These are phyloP conservation scores for Gymnosoma rotundatum DNA, from an alignment of 2,888 invertebrate species.

Conservation along the genomic window DNA sequence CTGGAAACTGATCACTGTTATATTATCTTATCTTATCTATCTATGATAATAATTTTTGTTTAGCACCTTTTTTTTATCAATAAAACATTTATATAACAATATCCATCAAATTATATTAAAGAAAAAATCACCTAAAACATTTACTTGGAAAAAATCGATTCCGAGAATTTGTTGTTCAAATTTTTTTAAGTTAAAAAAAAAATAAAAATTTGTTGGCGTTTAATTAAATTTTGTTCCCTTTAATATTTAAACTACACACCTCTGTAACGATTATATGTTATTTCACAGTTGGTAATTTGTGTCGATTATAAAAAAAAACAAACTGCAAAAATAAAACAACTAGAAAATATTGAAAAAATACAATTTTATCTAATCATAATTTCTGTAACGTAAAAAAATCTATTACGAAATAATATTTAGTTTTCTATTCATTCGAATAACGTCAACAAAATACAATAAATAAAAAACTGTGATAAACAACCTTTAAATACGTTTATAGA, in stretches of 20 bases:
- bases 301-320: slow-evolving; percentile 16
- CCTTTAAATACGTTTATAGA: neutral
- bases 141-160: slow-evolving; percentile 11
- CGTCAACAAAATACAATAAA: slow-evolving; percentile 10
- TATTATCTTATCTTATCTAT: slow-evolving; percentile 56
- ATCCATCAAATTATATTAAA: slow-evolving; percentile 51
- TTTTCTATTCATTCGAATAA: slow-evolving; percentile 47
- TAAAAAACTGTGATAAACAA: slow-evolving; percentile 18
- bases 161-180: slow-evolving; percentile 7
- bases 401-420: slow-evolving; percentile 56
- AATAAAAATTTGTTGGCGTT: slow-evolving; percentile 38
- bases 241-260: slow-evolving; percentile 24
- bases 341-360: slow-evolving; percentile 44
- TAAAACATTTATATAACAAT: slow-evolving; percentile 9
- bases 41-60: slow-evolving; percentile 55
- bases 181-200: neutral
- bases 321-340: slow-evolving; percentile 20
- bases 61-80: slow-evolving; percentile 41
- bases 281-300: slow-evolving; percentile 42
- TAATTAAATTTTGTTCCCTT: slow-evolving; percentile 35
- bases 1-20: slow-evolving; percentile 38
- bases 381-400: slow-evolving; percentile 57
- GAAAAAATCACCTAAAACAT: slow-evolving; percentile 40
- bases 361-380: slow-evolving; percentile 60
- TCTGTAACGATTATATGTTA: slow-evolving; percentile 51